Conservation (phyloP, 2,888 invertebrate species). For the Bedellia somnulentella region DNA sequence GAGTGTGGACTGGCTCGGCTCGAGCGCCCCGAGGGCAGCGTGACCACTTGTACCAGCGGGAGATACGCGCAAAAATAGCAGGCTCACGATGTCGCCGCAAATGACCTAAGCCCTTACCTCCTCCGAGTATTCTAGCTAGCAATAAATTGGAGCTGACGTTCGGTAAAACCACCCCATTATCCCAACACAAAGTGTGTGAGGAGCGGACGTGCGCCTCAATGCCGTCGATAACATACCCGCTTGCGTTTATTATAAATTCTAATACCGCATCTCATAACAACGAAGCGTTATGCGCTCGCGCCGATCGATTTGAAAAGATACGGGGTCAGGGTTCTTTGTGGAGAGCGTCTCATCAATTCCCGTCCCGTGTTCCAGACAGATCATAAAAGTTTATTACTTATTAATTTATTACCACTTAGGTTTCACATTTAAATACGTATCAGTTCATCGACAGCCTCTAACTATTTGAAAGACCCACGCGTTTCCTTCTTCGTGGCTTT, state of each 20-base stretch:
- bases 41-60: slow-evolving; percentile 25
- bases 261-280: slow-evolving; percentile 23
- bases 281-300: slow-evolving; percentile 15
- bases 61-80: slow-evolving; percentile 33
- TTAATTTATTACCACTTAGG: too few relatives aligned
- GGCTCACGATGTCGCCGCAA: slow-evolving; percentile 33
- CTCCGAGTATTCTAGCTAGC: too few relatives aligned
- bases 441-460: too few relatives aligned
- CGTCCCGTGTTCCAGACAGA: slow-evolving; percentile 3
- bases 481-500: too few relatives aligned
- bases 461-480: too few relatives aligned
- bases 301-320: slow-evolving; percentile 35
- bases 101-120: slow-evolving; percentile 19
- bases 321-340: slow-evolving; percentile 21
- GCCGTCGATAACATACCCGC: slow-evolving; percentile 17
- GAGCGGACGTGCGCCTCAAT: slow-evolving; percentile 22
- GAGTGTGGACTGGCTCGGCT: slow-evolving; percentile 17
- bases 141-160: slow-evolving; percentile 25
- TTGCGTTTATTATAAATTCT: slow-evolving; percentile 31
- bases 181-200: slow-evolving; percentile 31
- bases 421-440: too few relatives aligned
- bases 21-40: slow-evolving; percentile 17
- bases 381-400: slow-evolving; percentile 28
- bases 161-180: slow-evolving; percentile 36
- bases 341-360: slow-evolving; percentile 17